Conservation (phyloP, 2,113 vertebrate species). For the Chrysemys picta region DNA sequence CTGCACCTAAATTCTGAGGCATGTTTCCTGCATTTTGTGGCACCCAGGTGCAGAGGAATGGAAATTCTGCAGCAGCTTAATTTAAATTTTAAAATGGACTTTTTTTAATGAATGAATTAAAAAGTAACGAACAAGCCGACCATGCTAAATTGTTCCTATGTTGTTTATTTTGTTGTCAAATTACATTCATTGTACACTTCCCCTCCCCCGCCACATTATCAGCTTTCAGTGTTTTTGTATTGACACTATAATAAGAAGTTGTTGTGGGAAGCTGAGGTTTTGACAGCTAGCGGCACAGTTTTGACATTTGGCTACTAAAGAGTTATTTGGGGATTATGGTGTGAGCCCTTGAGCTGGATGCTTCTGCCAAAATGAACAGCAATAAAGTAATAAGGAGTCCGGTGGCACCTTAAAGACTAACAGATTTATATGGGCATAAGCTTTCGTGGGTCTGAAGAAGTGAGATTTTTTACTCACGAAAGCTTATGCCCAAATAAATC, state of each 20-base stretch:
- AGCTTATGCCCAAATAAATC: too few relatives aligned
- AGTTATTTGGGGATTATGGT: neutral
- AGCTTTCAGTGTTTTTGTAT: neutral
- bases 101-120: neutral
- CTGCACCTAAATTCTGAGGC: neutral
- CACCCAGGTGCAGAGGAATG: neutral
- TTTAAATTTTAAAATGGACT: neutral
- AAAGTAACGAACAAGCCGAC: neutral
- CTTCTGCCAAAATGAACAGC: neutral
- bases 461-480: too few relatives aligned
- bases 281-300: neutral
- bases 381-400: neutral
- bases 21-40: neutral
- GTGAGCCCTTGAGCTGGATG: neutral
- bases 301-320: neutral
- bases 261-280: neutral
- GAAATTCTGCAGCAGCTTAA: neutral
- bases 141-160: neutral
- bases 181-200: neutral
- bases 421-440: too few relatives aligned
- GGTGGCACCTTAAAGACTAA: too few relatives aligned
- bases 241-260: neutral
- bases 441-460: too few relatives aligned
- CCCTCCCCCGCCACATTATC: neutral
- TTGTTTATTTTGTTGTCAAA: neutral